Evolutionary conservation across 2,888 invertebrate species (phyloP).

Genomic region (Hipparchia semele): DNA sequence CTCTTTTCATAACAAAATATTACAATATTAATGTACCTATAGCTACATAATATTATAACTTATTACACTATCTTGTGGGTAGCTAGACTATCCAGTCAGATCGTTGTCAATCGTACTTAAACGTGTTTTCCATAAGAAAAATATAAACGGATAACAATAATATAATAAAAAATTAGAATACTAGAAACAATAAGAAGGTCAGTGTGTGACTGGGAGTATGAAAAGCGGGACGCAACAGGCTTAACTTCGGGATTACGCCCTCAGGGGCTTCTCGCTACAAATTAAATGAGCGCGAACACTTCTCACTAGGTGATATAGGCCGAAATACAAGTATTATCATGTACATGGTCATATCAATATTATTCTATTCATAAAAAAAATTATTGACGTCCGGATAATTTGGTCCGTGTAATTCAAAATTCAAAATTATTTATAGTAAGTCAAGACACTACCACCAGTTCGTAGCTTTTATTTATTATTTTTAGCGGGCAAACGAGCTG

Average conservation of each 20-base stretch:
- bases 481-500: no score
- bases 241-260: constrained; percentile 74
- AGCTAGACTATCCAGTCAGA: background rate
- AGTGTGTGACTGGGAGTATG: constrained; percentile 49
- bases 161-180: constrained; percentile 24
- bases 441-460: no score
- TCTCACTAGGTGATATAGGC: constrained; percentile 47
- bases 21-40: no score
- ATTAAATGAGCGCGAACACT: constrained; percentile 75
- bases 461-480: no score
- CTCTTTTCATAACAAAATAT: no score
- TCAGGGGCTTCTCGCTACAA: constrained; percentile 75
- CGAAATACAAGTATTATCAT: constrained; percentile 41
- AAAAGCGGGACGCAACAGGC: constrained; percentile 72
- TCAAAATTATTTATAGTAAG: no score
- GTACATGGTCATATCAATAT: background rate
- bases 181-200: constrained; percentile 28
- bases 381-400: no score
- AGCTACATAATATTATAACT: no score
- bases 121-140: constrained; percentile 3
- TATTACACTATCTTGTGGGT: no score
- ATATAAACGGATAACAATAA: constrained; percentile 18
- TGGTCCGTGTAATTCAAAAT: no score
- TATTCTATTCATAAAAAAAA: no score
- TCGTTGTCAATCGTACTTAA: background rate